These are phyloP conservation scores for Onychomys arenicola DNA, from an alignment of 2,797 vertebrate species.

Conservation along the genomic window DNA sequence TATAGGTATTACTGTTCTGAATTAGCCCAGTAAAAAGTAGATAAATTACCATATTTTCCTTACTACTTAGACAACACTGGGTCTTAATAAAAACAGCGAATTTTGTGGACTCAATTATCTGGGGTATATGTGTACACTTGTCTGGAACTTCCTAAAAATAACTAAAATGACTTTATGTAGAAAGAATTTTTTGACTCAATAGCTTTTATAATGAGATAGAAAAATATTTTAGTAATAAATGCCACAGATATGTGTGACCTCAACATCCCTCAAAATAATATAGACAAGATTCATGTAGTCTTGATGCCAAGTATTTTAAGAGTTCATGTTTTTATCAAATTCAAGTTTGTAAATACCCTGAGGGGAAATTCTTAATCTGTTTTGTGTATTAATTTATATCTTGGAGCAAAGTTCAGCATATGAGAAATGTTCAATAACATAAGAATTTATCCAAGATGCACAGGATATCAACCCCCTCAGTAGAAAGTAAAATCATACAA, in stretches of 20 bases:
- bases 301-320: background rate
- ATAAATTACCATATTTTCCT: background rate
- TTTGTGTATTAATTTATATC: background rate
- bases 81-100: background rate
- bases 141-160: constrained; percentile 55
- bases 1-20: background rate
- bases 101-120: constrained; percentile 20
- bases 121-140: background rate
- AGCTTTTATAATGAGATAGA: constrained; percentile 31
- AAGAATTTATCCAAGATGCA: background rate
- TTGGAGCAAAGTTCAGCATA: background rate
- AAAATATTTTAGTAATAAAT: constrained; percentile 26
- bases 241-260: background rate
- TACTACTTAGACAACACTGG: background rate
- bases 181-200: constrained; percentile 43
- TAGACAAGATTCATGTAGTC: background rate
- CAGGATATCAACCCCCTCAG: background rate
- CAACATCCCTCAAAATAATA: background rate
- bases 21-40: background rate
- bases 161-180: constrained; percentile 32
- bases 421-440: background rate
- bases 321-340: constrained; percentile 19
- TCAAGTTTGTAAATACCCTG: background rate
- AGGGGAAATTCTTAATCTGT: background rate
- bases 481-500: background rate